phyloP scores from a whole-genome alignment of 2,113 vertebrate genomes.

The Machaerirhynchus nigripectus region DNA sequence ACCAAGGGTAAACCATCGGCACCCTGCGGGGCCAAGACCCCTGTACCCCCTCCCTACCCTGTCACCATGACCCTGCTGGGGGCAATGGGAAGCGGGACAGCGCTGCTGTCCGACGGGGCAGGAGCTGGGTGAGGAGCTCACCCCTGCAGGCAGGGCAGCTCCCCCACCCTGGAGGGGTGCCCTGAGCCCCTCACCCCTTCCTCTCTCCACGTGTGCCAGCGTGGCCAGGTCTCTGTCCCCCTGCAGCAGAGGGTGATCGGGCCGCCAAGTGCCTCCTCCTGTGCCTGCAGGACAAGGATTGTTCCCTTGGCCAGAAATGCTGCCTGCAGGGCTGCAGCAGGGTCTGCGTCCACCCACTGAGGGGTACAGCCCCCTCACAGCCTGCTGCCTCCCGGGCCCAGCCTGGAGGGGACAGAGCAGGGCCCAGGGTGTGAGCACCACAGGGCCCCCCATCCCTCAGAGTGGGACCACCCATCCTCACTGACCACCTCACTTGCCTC shows the following conservation, averaged over 20 bases:
- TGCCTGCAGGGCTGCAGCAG: background rate
- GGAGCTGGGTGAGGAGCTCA: background rate
- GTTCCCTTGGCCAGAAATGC: background rate
- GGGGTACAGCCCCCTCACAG: background rate
- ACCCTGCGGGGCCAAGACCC: background rate
- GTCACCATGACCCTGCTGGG: accelerated
- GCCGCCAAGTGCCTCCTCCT: background rate
- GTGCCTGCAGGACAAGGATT: conserved; percentile 31
- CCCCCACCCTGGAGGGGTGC: background rate
- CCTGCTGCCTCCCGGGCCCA: background rate
- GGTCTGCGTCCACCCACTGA: accelerated
- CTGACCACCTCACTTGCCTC: background rate
- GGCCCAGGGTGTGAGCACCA: background rate
- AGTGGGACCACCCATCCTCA: background rate
- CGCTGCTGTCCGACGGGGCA: background rate
- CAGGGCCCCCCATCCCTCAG: background rate
- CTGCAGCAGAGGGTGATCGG: accelerated
- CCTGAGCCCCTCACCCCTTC: background rate
- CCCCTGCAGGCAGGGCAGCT: background rate
- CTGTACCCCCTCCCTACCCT: background rate
- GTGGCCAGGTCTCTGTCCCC: background rate
- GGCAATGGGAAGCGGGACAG: accelerated
- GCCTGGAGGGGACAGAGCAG: background rate
- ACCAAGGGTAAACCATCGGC: background rate
- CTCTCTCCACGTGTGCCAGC: background rate